Percentiles rank a stretch among this genome's conserved stretches.
phyloP scores from a whole-genome alignment of 2,113 vertebrate species.

The Oryzias woworae region DNA sequence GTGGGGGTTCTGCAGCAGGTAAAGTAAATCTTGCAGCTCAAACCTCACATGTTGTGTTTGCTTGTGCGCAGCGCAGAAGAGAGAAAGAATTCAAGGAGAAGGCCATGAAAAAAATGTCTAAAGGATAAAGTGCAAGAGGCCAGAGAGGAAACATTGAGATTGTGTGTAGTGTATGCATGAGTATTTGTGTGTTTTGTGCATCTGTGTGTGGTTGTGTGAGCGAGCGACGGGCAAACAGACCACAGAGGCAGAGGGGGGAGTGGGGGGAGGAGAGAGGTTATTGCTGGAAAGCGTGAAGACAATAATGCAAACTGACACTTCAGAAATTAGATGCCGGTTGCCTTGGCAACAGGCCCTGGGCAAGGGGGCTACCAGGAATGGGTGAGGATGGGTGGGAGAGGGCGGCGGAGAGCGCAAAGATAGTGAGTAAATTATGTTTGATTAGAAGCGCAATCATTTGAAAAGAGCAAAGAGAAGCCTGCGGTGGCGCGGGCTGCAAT shows the following conservation, averaged over 20 bases:
- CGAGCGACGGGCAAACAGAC: conserved; percentile 23
- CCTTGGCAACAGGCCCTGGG: conserved; percentile 94
- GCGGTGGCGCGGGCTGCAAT: conserved; percentile 44
- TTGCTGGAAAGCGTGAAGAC: conserved; percentile 96
- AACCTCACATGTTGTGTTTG: conserved; percentile 17
- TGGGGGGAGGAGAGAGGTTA: conserved; percentile 75
- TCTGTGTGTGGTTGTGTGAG: conserved; percentile 10
- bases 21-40: conserved; percentile 1
- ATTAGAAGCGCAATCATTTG: conserved; percentile 98
- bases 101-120: conserved; percentile 7
- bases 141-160: neutral
- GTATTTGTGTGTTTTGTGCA: conserved; percentile 19
- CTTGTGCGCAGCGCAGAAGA: conserved; percentile 6
- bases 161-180: conserved; percentile 12
- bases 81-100: conserved; percentile 34
- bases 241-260: conserved; percentile 29
- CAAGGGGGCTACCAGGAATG: conserved; percentile 86
- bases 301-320: conserved; percentile 99
- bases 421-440: conserved; percentile 97
- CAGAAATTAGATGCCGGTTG: conserved; percentile 98
- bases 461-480: conserved; percentile 87
- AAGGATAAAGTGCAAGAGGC: conserved; percentile 25
- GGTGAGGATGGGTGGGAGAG: conserved; percentile 60
- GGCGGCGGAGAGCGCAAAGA: conserved; percentile 82
- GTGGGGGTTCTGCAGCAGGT: neutral